Base-by-base conservation (phyloP, 2,113 vertebrate species). In the Camelus bactrianus region DNA sequence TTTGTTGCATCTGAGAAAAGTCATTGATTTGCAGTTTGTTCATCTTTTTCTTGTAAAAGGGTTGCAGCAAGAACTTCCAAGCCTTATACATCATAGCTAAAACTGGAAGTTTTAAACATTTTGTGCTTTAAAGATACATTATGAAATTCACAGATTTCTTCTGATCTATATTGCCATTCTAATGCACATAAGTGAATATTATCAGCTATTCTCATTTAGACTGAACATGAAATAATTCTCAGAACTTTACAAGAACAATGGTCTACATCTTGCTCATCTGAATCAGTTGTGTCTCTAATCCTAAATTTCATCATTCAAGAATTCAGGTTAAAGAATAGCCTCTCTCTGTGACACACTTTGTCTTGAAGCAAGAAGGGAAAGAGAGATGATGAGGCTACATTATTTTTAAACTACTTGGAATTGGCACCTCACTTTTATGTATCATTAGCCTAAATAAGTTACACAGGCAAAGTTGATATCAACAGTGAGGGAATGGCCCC, bases 351-450 rank as follows among this genome's bases (percentile, higher is more conserved):
- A 30, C 11, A 20, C 28, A 5, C 30, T 84, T 88, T 93, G 1
- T 91, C 24, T 64, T 83, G 32, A 62, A 14, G 19, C 1, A 24
- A 42, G 14, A 80, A 35, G 28, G 2, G 62, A 69, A 58, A 24
- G 3, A 80, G 1, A n/a, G 3, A 72, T 64, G 5, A 2, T 56
- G 3, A 5, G 26, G 26, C 3, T 35, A 75, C 0, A 30, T 22
- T 38, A 42, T 32, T 80, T 67, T 79, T 10, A 2, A 69, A 93
- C 10, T 35, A 2, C 5, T 75, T 94, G 2, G 13, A 89, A 84
- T 24, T 54, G 24, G 8, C 20, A 52, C 13, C 22, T 9, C 0
- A 2, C 1, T 83, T 90, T 73, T 4, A 75, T 26, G 76, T 83
- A 56, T 94, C 14, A 58, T 70, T 88, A 94, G 28, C 2, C 6